A percentile compares a stretch with the other conserved stretches of the same genome.
phyloP scores from a whole-genome alignment of 2,113 vertebrate species.

The Carettochelys insculpta region DNA sequence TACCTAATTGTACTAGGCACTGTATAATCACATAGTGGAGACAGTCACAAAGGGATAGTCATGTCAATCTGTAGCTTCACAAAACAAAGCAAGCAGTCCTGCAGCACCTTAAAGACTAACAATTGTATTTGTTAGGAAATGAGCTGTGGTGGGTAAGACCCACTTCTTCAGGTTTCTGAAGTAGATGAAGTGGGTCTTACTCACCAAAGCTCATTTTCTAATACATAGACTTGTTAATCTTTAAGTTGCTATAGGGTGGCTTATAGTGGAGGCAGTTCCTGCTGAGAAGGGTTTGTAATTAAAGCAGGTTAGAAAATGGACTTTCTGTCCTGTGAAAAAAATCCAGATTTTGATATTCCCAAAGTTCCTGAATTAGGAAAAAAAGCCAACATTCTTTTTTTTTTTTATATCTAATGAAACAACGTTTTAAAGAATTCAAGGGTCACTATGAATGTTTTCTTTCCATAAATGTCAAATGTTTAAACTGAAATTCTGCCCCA shows the following conservation, averaged over 20 bases:
- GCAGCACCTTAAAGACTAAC: too few relatives aligned
- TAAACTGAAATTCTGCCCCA: background rate
- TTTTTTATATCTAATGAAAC: too few relatives aligned
- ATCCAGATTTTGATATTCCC: background rate
- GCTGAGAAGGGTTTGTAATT: conserved; percentile 6
- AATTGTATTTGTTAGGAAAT: too few relatives aligned
- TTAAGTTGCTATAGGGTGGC: too few relatives aligned
- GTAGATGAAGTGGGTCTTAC: too few relatives aligned
- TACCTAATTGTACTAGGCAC: background rate
- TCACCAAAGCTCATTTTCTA: too few relatives aligned
- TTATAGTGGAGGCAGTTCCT: background rate
- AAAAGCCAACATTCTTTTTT: background rate
- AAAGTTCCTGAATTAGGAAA: background rate
- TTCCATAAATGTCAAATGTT: background rate
- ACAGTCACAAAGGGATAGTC: too few relatives aligned
- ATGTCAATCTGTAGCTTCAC: too few relatives aligned
- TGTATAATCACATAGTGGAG: background rate
- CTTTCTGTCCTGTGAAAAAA: background rate
- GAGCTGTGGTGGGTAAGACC: too few relatives aligned
- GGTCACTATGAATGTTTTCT: background rate
- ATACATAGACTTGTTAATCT: too few relatives aligned
- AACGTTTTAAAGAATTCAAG: background rate
- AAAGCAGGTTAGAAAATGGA: background rate
- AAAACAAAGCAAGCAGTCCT: too few relatives aligned
- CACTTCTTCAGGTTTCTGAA: too few relatives aligned